Evolutionary conservation across 1,140 invertebrate genomes (phyloP).

Genomic region (Lordiphosa collinella): DNA sequence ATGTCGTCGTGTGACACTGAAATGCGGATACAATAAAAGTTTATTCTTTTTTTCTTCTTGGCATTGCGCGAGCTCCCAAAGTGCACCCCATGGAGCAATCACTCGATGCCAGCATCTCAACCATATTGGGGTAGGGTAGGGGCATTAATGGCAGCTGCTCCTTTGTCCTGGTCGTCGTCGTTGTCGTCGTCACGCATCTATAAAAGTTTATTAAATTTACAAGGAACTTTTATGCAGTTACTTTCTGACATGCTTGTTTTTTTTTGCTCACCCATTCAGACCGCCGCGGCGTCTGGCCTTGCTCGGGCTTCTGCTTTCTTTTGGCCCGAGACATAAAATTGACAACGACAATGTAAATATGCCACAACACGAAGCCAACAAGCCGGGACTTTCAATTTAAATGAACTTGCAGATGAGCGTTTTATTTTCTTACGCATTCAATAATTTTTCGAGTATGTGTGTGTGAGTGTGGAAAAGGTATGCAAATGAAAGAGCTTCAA

Average conservation of each 20-base stretch:
- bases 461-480: conserved; percentile 2
- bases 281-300: conserved; percentile 8
- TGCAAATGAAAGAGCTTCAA: conserved; percentile 23
- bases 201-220: conserved; percentile 78
- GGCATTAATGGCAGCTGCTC: conserved; percentile 68
- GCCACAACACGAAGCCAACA: conserved; percentile 11
- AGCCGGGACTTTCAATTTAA: conserved; percentile 64
- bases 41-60: conserved; percentile 43
- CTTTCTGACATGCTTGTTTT: conserved; percentile 71
- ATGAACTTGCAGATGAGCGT: conserved; percentile 68
- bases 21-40: conserved; percentile 77
- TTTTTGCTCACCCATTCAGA: conserved; percentile 35
- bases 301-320: conserved; percentile 2
- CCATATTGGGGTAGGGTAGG: conserved; percentile 48
- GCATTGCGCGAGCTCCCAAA: conserved; percentile 49
- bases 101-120: conserved; percentile 61
- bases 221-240: conserved; percentile 77
- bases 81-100: conserved; percentile 75
- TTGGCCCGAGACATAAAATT: conserved; percentile 53
- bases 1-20: conserved; percentile 62
- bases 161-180: conserved; percentile 22
- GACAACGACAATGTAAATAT: conserved; percentile 75
- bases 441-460: conserved; percentile 37
- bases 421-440: conserved; percentile 70
- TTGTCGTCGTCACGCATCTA: conserved; percentile 41